phyloP scores from a whole-genome alignment of 2,113 vertebrate genomes.

The Gopherus flavomarginatus region DNA sequence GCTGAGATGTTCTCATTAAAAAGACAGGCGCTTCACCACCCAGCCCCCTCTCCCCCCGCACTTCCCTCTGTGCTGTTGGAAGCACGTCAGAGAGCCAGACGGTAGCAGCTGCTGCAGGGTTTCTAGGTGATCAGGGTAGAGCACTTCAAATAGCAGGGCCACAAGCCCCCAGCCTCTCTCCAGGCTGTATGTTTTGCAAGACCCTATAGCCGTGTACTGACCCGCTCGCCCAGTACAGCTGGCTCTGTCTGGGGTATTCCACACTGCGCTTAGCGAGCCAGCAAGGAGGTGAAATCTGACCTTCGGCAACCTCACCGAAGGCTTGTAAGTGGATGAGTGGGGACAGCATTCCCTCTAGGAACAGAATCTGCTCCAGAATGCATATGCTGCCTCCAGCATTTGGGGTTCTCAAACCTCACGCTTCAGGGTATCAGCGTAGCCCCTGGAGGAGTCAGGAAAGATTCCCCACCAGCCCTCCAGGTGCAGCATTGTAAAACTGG shows the following conservation, averaged over 20 bases:
- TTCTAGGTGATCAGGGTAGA: neutral
- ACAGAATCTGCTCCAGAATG: neutral
- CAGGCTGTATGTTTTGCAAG: neutral
- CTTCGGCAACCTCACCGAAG: neutral
- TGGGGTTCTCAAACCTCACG: neutral
- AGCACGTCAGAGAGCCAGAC: neutral
- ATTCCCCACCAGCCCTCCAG: neutral
- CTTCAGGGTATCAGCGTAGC: neutral
- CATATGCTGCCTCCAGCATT: neutral
- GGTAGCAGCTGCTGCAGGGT: neutral
- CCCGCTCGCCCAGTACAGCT: neutral
- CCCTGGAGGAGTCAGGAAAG: neutral
- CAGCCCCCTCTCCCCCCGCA: neutral
- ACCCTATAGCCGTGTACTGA: too few relatives aligned
- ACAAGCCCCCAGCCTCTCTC: neutral
- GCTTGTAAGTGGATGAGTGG: neutral
- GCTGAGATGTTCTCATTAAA: neutral
- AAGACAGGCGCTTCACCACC: neutral
- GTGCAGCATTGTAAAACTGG: neutral
- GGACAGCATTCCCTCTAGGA: neutral
- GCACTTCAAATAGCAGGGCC: neutral
- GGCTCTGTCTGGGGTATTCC: neutral
- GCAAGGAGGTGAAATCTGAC: neutral
- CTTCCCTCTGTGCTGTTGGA: neutral
- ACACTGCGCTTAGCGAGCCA: neutral